Conservation (phyloP, 2,888 invertebrate species). For the Diaphora mendica region DNA sequence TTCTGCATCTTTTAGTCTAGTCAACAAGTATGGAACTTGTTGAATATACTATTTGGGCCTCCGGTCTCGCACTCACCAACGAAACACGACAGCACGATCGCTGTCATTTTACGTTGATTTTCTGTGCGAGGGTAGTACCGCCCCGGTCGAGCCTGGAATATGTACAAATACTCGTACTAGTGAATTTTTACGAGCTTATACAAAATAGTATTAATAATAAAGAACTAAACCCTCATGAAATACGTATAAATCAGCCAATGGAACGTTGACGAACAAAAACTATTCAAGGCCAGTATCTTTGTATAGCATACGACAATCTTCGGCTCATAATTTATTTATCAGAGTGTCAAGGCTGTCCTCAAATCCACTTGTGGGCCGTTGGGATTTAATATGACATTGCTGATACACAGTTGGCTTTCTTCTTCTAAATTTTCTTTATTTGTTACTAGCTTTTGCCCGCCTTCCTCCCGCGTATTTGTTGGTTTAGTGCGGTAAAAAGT, state of each 20-base stretch:
- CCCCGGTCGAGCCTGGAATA: too few relatives aligned
- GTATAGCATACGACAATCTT: not conserved
- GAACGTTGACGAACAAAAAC: not conserved
- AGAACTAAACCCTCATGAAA: not conserved
- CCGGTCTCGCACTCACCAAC: too few relatives aligned
- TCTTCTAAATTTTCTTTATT: not conserved
- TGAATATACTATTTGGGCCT: too few relatives aligned
- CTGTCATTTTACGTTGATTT: too few relatives aligned
- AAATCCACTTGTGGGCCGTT: constrained; percentile 16
- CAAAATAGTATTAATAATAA: not conserved
- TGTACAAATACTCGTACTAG: too few relatives aligned
- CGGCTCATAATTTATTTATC: not conserved
- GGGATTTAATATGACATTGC: not conserved
- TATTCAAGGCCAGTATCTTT: not conserved
- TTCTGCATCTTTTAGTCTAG: too few relatives aligned
- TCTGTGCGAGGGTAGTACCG: too few relatives aligned
- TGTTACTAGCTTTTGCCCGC: too few relatives aligned
- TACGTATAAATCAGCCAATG: not conserved
- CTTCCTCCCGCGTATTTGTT: too few relatives aligned
- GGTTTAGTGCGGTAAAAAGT: too few relatives aligned
- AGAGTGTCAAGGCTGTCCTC: not conserved
- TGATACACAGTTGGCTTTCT: not conserved
- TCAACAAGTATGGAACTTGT: too few relatives aligned
- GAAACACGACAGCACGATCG: too few relatives aligned
- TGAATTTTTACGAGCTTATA: not conserved